phyloP scores from a whole-genome alignment of 37 sponge, comb jelly and placozoan species.

The Tethya wilhelma region DNA sequence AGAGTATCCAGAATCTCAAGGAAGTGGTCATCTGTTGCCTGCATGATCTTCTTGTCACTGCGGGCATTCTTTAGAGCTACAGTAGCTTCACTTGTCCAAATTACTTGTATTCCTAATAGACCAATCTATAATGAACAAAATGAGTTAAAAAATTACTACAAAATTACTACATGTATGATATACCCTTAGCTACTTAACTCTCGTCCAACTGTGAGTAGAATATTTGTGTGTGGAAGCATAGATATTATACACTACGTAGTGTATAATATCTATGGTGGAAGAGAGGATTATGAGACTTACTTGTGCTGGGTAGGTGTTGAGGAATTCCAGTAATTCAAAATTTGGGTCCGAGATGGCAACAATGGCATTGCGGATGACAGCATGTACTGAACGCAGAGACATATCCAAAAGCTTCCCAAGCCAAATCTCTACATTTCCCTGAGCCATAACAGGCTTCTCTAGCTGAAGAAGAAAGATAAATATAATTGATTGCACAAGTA shows the following conservation, averaged over 20 bases:
- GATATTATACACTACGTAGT: not conserved
- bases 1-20: slow-evolving; percentile 86
- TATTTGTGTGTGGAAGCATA: no score
- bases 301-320: slow-evolving; percentile 88
- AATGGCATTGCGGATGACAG: slow-evolving; percentile 81
- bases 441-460: slow-evolving; percentile 92
- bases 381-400: slow-evolving; percentile 80
- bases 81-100: slow-evolving; percentile 92
- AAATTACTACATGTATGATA: not conserved
- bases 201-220: no score
- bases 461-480: slow-evolving; percentile 30
- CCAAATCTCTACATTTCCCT: slow-evolving; percentile 96
- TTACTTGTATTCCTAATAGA: slow-evolving; percentile 89
- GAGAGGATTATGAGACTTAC: no score
- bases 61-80: slow-evolving; percentile 85
- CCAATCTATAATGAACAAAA: slow-evolving; percentile 65
- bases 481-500: not conserved
- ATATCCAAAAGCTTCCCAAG: slow-evolving; percentile 73
- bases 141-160: not conserved
- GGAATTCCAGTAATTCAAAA: slow-evolving; percentile 89
- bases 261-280: not conserved
- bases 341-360: slow-evolving; percentile 87
- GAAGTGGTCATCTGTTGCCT: slow-evolving; percentile 78
- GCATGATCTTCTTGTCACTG: slow-evolving; percentile 91
- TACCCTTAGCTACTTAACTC: no score